Evolutionary conservation across 1,140 invertebrate species (phyloP), one percentile per base, ranked within the genome.

Genomic region (Leptinotarsa defecta): DNA sequence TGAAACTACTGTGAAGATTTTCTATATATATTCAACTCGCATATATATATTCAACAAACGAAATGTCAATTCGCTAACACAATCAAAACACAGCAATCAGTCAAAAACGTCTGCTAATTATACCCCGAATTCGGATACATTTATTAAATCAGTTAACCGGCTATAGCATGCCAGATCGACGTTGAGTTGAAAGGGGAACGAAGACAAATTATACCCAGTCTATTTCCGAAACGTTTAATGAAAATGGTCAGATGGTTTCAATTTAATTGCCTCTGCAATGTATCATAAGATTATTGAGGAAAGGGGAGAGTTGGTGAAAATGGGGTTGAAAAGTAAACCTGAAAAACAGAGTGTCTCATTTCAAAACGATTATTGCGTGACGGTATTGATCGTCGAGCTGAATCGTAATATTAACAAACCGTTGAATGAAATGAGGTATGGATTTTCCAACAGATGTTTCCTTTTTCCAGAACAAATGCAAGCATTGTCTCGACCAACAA

Each of bases 1-100:
- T 43, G 34, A 43, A 43, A 43, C 1, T 43, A 11, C 34, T 43
- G 8, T 11, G 3, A 43, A 2, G 34, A 11, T 11, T 43, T 43
- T 11, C 34, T 8, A 43, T 11, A 2, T 43, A 43, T 43, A 43
- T 43, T 43, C 34, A 3, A 43, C 34, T 43, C 34, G 34, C n/a
- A n/a, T 8, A 43, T 11, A 2, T 43, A 43, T 43, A 43, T 43
- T 43, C 34, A 3, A 43, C 8, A 43, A 43, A 43, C 34, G 34
- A 43, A 43, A 43, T 43, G 34, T 43, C 34, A 8, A 43, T 43
- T 43, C 34, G 34, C 8, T 11, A 43, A 57, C 15, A 24, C 22
- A 24, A 67, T 67, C 24, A 67, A 67, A 67, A 67, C 20, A 67
- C n/a, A 5, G n/a, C 24, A 67, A 67, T 67, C 22, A 67, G 64